A percentile compares a stretch with the other conserved stretches of the same genome.
phyloP scores from a whole-genome alignment of 2,797 vertebrate genomes.

The Podarcis siculus region DNA sequence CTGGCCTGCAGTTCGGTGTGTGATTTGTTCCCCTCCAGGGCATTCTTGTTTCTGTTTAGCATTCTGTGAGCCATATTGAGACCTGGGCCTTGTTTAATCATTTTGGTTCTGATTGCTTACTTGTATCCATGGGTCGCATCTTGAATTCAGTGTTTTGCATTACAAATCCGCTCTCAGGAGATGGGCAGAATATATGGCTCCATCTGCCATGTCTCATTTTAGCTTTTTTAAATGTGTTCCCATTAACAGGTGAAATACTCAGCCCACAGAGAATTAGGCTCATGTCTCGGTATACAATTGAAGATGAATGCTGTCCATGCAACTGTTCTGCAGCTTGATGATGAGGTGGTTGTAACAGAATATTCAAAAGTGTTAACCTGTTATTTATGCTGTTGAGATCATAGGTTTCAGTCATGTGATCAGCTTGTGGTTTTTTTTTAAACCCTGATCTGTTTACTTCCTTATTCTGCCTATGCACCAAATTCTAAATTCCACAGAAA shows the following conservation, averaged over 20 bases:
- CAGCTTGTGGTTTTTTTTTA: slow-evolving; percentile 1
- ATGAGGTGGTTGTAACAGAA: background rate
- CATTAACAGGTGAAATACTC: slow-evolving; percentile 68
- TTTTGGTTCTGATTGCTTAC: slow-evolving; percentile 78
- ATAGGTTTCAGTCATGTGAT: rapidly evolving
- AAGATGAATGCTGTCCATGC: slow-evolving; percentile 42
- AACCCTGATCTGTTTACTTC: slow-evolving; percentile 9
- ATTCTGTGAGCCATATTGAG: slow-evolving; percentile 62
- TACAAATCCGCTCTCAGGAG: slow-evolving; percentile 78
- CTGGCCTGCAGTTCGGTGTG: background rate
- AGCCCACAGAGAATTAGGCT: slow-evolving; percentile 49
- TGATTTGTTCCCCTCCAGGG: slow-evolving; percentile 55
- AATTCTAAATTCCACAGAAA: slow-evolving; percentile 36
- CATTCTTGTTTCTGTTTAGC: slow-evolving; percentile 70
- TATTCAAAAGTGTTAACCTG: background rate
- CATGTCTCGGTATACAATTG: slow-evolving; percentile 59
- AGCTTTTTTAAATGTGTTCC: slow-evolving; percentile 50
- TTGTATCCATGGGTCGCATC: slow-evolving; percentile 74
- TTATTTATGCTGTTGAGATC: slow-evolving; percentile 23
- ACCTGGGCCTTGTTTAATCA: slow-evolving; percentile 79
- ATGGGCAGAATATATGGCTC: slow-evolving; percentile 72
- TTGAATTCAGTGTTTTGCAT: slow-evolving; percentile 79
- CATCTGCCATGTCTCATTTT: slow-evolving; percentile 75
- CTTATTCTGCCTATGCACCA: background rate
- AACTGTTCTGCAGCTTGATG: slow-evolving; percentile 42